Conservation (phyloP, 2,888 invertebrate species). For the Acrobasis suavella region DNA sequence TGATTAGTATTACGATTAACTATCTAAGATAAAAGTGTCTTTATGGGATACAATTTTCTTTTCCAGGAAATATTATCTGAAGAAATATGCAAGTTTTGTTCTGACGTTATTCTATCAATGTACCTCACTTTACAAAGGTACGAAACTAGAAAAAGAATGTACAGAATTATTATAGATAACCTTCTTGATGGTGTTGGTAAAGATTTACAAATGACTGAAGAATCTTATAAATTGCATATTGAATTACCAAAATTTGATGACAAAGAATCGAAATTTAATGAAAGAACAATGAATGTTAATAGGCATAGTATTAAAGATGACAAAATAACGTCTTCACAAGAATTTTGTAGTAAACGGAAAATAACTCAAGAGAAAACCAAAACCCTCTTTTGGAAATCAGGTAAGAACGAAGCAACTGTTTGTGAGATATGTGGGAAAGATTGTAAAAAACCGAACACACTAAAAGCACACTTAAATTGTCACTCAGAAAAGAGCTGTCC, state of each 20-base stretch:
- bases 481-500: slow-evolving; percentile 48
- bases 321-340: slow-evolving; percentile 37
- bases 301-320: slow-evolving; percentile 6
- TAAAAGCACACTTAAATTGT: slow-evolving; percentile 44
- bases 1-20: no score
- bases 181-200: slow-evolving; percentile 37
- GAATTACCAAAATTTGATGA: slow-evolving; percentile 22
- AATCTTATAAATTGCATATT: not conserved
- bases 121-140: slow-evolving; percentile 43
- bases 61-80: slow-evolving; percentile 49
- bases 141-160: slow-evolving; percentile 33
- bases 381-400: no score
- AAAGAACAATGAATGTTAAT: not conserved
- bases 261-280: slow-evolving; percentile 23
- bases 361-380: slow-evolving; percentile 27
- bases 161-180: slow-evolving; percentile 32
- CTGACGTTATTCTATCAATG: slow-evolving; percentile 44
- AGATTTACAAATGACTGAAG: slow-evolving; percentile 4
- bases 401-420: slow-evolving; percentile 35
- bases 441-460: slow-evolving; percentile 36
- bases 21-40: no score
- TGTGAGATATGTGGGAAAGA: slow-evolving; percentile 49
- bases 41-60: slow-evolving; percentile 31
- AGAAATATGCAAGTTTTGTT: slow-evolving; percentile 48
- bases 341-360: slow-evolving; percentile 34